These are phyloP conservation scores for Scolanthus callimorphus DNA, from an alignment of 92 coral and sea anemone species.

Conservation along the genomic window DNA sequence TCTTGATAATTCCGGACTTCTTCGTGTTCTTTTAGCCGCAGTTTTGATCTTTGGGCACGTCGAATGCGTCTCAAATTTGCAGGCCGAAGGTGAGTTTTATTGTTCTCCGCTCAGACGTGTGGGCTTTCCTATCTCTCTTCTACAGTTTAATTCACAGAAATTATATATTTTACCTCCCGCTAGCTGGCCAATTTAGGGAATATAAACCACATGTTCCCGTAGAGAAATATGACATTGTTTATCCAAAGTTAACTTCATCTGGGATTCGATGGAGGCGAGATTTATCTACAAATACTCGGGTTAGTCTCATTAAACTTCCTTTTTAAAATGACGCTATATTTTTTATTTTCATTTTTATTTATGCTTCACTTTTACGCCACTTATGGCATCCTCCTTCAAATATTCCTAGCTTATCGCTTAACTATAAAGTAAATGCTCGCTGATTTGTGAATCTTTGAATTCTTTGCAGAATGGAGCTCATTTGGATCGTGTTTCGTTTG, in stretches of 20 bases:
- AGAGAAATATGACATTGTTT: conserved; percentile 20
- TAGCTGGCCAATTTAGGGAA: neutral
- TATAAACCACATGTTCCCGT: conserved; percentile 3
- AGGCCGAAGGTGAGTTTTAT: neutral
- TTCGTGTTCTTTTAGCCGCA: neutral
- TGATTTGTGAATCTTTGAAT: too few species aligned
- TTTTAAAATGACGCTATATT: too few species aligned
- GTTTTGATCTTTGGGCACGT: neutral
- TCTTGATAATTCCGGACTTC: too few species aligned
- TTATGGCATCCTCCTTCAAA: too few species aligned
- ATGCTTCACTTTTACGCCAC: too few species aligned
- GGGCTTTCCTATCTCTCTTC: too few species aligned
- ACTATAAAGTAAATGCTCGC: too few species aligned
- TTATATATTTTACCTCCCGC: neutral
- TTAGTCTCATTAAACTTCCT: too few species aligned
- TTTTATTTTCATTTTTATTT: too few species aligned
- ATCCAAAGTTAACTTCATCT: neutral
- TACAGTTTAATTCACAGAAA: neutral
- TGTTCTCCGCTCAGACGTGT: too few species aligned
- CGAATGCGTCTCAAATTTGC: neutral
- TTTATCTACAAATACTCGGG: conserved; percentile 3
- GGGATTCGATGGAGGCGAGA: conserved; percentile 7
- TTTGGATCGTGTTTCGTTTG: conserved; percentile 27
- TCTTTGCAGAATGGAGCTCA: conserved; percentile 56
- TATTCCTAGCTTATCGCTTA: too few species aligned